These are phyloP conservation scores for Sparus aurata DNA, from an alignment of 2,797 vertebrate genomes.

Conservation along the genomic window DNA sequence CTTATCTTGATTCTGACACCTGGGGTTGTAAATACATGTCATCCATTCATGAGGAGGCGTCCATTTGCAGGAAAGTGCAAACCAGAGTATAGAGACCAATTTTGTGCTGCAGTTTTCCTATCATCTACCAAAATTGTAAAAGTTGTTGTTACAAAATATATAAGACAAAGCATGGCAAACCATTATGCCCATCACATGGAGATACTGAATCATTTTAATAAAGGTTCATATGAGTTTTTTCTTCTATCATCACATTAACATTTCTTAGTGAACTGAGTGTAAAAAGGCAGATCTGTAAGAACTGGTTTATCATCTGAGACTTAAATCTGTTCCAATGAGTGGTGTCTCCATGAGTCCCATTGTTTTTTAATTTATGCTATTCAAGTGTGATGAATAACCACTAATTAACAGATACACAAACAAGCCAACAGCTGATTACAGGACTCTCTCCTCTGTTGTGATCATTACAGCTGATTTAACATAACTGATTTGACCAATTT, in stretches of 20 bases:
- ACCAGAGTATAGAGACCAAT: background rate
- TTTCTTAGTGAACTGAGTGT: background rate
- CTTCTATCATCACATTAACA: background rate
- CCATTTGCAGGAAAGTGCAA: background rate
- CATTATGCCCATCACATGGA: background rate
- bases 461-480: constrained; percentile 64
- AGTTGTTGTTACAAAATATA: background rate
- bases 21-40: background rate
- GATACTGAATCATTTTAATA: background rate
- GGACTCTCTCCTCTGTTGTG: constrained; percentile 34
- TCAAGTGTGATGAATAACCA: constrained; percentile 50
- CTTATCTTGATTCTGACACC: no score
- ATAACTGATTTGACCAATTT: constrained; percentile 49
- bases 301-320: background rate
- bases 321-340: background rate
- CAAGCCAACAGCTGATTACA: constrained; percentile 61
- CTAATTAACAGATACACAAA: constrained; percentile 58
- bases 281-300: background rate
- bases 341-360: background rate
- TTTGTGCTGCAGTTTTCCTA: background rate
- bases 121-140: background rate
- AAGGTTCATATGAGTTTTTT: background rate
- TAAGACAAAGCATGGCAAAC: background rate
- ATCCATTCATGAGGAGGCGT: background rate
- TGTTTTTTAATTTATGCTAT: constrained; percentile 47